Percentiles rank a stretch among this genome's conserved stretches.
These are phyloP conservation scores for Spinus olivaceus DNA, from an alignment of 2,797 vertebrate species.

Conservation along the genomic window DNA sequence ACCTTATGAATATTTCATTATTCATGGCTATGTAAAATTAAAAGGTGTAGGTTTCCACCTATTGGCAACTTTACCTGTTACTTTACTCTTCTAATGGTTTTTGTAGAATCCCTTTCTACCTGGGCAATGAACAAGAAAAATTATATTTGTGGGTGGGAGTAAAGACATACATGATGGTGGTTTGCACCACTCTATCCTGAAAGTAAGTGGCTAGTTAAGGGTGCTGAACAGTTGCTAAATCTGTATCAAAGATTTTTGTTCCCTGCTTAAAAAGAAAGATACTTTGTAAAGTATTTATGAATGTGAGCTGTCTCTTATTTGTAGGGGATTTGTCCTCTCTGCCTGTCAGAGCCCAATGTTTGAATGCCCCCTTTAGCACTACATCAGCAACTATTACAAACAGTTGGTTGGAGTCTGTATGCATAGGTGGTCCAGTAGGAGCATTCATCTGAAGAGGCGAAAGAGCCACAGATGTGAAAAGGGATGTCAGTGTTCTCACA, in stretches of 20 bases:
- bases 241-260: not conserved
- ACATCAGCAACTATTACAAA: not conserved
- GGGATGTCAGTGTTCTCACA: not conserved
- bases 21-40: not conserved
- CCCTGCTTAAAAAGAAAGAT: not conserved
- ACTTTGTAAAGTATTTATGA: not conserved
- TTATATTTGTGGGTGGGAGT: not conserved
- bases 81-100: not conserved
- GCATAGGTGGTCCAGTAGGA: not conserved
- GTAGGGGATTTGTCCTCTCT: not conserved
- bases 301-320: not conserved
- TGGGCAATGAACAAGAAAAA: not conserved
- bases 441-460: not conserved
- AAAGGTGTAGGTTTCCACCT: not conserved
- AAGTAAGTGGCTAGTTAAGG: not conserved
- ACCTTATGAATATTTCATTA: not conserved
- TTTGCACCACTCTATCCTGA: not conserved
- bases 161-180: not conserved
- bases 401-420: not conserved
- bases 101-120: not conserved
- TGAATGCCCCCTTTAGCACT: not conserved
- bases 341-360: not conserved
- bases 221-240: not conserved
- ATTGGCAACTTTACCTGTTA: not conserved
- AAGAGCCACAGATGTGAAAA: not conserved